Evolutionary conservation across 1,140 invertebrate species (phyloP).

Genomic region (Stegodyphus dumicola): DNA sequence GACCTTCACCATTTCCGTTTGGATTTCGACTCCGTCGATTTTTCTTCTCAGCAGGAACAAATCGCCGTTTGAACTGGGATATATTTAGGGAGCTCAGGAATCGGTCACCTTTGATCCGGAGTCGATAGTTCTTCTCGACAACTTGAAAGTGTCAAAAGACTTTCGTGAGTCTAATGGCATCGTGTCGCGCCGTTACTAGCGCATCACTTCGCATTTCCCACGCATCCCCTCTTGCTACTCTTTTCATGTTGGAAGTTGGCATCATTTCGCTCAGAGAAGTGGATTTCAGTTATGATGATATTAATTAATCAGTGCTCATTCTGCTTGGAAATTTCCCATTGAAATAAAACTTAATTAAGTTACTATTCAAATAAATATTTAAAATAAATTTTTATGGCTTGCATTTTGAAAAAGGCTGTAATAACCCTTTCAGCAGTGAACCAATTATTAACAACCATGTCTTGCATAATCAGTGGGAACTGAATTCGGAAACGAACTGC

Average conservation of each 20-base stretch:
- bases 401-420: too few relatives aligned
- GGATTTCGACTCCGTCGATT: constrained; percentile 13
- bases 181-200: not conserved
- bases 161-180: constrained; percentile 22
- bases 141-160: constrained; percentile 57
- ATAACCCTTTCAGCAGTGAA: too few relatives aligned
- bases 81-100: constrained; percentile 30
- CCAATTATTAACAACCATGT: too few relatives aligned
- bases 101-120: constrained; percentile 49
- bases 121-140: constrained; percentile 37
- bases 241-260: not conserved
- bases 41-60: constrained; percentile 7
- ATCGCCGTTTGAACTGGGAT: constrained; percentile 40
- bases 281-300: too few relatives aligned
- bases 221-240: not conserved
- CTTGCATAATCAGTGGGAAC: too few relatives aligned
- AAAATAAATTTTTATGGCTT: too few relatives aligned
- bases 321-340: too few relatives aligned
- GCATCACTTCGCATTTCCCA: not conserved
- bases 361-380: too few relatives aligned
- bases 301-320: too few relatives aligned
- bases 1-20: not conserved
- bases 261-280: too few relatives aligned
- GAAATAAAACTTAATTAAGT: too few relatives aligned
- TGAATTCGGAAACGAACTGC: too few relatives aligned